Evolutionary conservation across 2,113 vertebrate genomes (phyloP).

Genomic region (Cnemophilus loriae): DNA sequence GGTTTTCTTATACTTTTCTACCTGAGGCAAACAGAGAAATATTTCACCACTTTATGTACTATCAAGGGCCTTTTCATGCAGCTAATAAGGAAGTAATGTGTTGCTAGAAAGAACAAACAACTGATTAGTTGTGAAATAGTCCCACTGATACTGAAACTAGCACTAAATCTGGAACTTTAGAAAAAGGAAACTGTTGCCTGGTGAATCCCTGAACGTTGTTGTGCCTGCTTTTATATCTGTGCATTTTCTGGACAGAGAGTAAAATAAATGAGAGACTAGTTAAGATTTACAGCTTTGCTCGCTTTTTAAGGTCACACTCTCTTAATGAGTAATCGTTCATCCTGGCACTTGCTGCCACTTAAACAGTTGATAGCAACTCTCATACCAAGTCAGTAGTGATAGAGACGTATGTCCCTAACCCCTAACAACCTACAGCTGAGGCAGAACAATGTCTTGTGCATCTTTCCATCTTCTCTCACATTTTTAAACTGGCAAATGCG

Average conservation of each 20-base stretch:
- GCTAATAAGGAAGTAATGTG: neutral
- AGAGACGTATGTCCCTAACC: slow-evolving; percentile 35
- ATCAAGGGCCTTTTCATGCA: neutral
- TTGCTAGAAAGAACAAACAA: neutral
- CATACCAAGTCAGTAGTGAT: slow-evolving; percentile 44
- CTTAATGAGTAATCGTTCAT: slow-evolving; percentile 49
- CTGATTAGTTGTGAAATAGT: slow-evolving; percentile 18
- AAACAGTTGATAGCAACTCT: neutral
- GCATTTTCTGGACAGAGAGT: slow-evolving; percentile 46
- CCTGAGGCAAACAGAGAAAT: neutral
- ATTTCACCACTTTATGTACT: slow-evolving; percentile 5
- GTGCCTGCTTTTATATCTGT: slow-evolving; percentile 23
- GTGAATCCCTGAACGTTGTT: slow-evolving; percentile 47
- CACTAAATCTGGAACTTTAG: slow-evolving; percentile 43
- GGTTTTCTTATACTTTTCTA: neutral
- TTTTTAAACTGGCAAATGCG: neutral
- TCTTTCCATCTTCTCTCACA: neutral
- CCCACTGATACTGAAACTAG: neutral
- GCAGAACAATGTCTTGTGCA: neutral
- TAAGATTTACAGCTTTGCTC: slow-evolving; percentile 65
- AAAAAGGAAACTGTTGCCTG: neutral
- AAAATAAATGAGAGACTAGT: slow-evolving; percentile 49
- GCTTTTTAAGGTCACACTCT: slow-evolving; percentile 65
- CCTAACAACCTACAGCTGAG: neutral
- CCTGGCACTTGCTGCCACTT: neutral